These are phyloP conservation scores for Eospalax fontanierii DNA, from an alignment of 2,797 vertebrate species.

Conservation along the genomic window DNA sequence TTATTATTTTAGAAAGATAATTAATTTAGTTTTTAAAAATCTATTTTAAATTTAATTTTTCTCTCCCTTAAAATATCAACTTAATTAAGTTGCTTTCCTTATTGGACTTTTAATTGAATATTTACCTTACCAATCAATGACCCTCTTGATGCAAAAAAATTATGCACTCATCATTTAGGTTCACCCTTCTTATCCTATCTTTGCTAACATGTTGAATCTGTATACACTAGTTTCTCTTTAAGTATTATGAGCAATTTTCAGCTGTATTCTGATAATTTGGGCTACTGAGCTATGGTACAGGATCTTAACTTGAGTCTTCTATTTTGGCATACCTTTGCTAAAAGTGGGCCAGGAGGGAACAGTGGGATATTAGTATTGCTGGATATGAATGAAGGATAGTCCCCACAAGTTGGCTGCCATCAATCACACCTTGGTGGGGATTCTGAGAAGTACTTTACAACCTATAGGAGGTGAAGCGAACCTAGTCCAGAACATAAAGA, in stretches of 20 bases:
- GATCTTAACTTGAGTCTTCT: constrained; percentile 11
- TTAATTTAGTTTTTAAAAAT: constrained; percentile 64
- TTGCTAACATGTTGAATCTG: background rate
- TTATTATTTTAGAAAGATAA: constrained; percentile 80
- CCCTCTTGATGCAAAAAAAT: constrained; percentile 34
- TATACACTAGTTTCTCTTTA: background rate
- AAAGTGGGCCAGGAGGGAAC: background rate
- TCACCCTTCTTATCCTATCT: background rate
- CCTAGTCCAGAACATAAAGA: background rate
- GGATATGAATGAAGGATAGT: background rate
- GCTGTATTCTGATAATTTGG: background rate
- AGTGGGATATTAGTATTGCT: background rate
- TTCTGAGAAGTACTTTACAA: background rate
- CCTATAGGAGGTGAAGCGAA: background rate
- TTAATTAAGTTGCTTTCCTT: constrained; percentile 77
- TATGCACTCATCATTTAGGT: constrained; percentile 14
- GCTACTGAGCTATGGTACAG: background rate
- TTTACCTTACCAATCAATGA: constrained; percentile 61
- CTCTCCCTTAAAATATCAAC: constrained; percentile 74
- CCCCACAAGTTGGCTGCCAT: background rate
- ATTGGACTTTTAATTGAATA: constrained; percentile 74
- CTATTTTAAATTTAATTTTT: constrained; percentile 72
- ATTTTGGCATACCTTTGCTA: background rate
- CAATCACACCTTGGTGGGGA: background rate
- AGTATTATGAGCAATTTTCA: background rate